Percentiles rank a stretch among this genome's conserved stretches.
phyloP scores from a whole-genome alignment of 2,888 invertebrate species.

The Sericinus montela region DNA sequence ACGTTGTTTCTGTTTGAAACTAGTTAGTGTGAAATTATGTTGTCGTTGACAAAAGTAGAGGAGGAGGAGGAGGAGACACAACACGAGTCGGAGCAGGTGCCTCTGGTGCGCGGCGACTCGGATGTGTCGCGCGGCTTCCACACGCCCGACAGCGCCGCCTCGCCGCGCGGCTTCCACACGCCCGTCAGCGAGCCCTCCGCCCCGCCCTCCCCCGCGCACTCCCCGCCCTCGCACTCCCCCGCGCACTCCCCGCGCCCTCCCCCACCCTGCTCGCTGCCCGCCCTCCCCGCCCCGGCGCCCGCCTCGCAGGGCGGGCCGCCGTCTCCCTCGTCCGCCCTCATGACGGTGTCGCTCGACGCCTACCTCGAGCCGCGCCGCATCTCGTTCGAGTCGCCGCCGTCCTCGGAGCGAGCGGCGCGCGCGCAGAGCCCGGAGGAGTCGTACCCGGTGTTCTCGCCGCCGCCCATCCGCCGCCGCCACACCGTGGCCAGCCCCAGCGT shows the following conservation, averaged over 20 bases:
- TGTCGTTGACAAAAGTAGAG: conserved; percentile 35
- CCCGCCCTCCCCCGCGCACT: conserved; percentile 62
- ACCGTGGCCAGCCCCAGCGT: conserved; percentile 67
- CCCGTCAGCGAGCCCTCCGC: conserved; percentile 83
- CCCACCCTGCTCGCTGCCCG: conserved; percentile 75
- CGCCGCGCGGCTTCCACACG: conserved; percentile 86
- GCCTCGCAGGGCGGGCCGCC: conserved; percentile 74
- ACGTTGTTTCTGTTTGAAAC: no score
- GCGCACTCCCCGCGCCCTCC: conserved; percentile 65
- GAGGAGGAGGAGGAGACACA: conserved; percentile 60
- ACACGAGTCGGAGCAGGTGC: conserved; percentile 51
- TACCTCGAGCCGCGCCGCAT: conserved; percentile 91
- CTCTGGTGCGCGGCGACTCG: conserved; percentile 77
- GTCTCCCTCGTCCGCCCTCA: conserved; percentile 90
- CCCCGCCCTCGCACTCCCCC: no score
- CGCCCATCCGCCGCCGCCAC: conserved; percentile 86
- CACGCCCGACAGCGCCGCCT: conserved; percentile 45
- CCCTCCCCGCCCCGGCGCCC: conserved; percentile 44
- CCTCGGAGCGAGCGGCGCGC: conserved; percentile 84
- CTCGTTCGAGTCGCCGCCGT: conserved; percentile 88
- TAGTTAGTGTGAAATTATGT: not conserved
- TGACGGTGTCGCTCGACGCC: conserved; percentile 91
- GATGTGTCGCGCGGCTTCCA: conserved; percentile 77
- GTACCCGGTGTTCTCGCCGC: conserved; percentile 91
- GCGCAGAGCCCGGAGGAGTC: conserved; percentile 88